A percentile compares a stretch with the other conserved stretches of the same genome.
Conservation (phyloP, 2,113 vertebrate species). For the Seriola aureovittata region DNA sequence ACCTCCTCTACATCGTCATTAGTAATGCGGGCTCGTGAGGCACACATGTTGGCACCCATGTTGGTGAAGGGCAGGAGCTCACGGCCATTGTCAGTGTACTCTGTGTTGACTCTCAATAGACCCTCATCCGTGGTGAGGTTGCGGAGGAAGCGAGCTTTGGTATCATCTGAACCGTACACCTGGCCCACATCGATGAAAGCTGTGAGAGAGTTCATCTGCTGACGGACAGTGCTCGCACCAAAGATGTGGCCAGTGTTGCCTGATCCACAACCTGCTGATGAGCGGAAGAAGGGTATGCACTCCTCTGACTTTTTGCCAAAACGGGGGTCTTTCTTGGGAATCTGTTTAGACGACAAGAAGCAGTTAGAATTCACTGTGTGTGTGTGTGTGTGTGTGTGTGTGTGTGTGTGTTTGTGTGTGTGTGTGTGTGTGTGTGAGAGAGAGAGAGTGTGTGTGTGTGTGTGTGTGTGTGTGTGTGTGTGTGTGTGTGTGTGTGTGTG, state of each 20-base stretch:
- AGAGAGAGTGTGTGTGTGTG: neutral
- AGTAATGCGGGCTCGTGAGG: conserved; percentile 65
- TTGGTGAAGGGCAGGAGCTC: conserved; percentile 81
- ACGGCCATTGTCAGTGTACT: conserved; percentile 69
- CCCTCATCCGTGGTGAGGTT: conserved; percentile 73
- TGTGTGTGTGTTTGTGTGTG: too few species aligned
- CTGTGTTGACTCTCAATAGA: conserved; percentile 77
- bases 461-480: neutral
- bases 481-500: neutral
- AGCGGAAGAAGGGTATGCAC: conserved; percentile 90
- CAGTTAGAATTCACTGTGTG: neutral
- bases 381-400: neutral
- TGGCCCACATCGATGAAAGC: conserved; percentile 81
- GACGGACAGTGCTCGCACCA: conserved; percentile 58
- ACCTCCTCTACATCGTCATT: conserved; percentile 67
- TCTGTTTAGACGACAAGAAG: conserved; percentile 72
- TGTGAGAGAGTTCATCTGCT: conserved; percentile 84
- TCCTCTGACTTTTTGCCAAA: conserved; percentile 44
- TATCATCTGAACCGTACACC: conserved; percentile 79
- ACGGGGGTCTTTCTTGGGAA: conserved; percentile 84
- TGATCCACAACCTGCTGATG: conserved; percentile 80
- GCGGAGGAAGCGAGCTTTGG: conserved; percentile 63
- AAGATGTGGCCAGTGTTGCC: conserved; percentile 67
- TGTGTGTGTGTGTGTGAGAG: neutral
- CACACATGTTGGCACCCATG: conserved; percentile 64